Base-by-base conservation (phyloP, 2,113 vertebrate species). In the Rhegmatorhina hoffmannsi region DNA sequence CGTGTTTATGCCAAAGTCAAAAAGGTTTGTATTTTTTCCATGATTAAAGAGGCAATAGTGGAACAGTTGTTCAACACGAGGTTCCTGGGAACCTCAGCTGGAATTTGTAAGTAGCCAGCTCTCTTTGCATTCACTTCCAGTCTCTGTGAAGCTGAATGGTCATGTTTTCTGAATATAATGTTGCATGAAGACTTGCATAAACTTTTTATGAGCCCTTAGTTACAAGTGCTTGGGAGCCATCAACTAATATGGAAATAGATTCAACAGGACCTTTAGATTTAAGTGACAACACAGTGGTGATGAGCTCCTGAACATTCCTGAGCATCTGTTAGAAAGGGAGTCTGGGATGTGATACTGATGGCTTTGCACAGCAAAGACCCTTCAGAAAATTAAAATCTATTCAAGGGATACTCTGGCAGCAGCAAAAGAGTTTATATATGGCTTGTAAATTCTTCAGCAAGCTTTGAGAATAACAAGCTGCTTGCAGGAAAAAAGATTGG, bases 371-470 rank as follows among this genome's bases (percentile, higher is more conserved):
- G 72, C 31, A 74, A 77, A 90, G 68, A 70, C 86, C 64, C n/a
- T 80, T 84, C 29, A 53, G 83, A 86, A 96, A 93, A 88, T 55
- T 70, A 89, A 92, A 84, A 81, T 86, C 68, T 94, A 79, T 84
- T 88, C 52, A 34, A 86, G 80, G 90, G 88, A 81, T 84, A 64
- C 31, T 80, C 76, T 93, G 88, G 59, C 60, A 93, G 90, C 49
- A 95, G 78, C 31, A 38, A 34, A 76, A 55, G 66, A 46, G 38
- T 90, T 95, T 92, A 63, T 86, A 63, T 74, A 62, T 58, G 72
- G 50, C 72, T 86, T 85, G 74, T 70, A 74, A 84, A 77, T 88
- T 94, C 82, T 93, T 96, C 46, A 76, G 49, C 8, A 12, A 68
- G 59, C 59, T 93, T 72, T 63, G 70, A 82, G 78, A 94, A 85